Evolutionary conservation across 23 tunicate species (phyloP).

Genomic region (Halocynthia roretzi): DNA sequence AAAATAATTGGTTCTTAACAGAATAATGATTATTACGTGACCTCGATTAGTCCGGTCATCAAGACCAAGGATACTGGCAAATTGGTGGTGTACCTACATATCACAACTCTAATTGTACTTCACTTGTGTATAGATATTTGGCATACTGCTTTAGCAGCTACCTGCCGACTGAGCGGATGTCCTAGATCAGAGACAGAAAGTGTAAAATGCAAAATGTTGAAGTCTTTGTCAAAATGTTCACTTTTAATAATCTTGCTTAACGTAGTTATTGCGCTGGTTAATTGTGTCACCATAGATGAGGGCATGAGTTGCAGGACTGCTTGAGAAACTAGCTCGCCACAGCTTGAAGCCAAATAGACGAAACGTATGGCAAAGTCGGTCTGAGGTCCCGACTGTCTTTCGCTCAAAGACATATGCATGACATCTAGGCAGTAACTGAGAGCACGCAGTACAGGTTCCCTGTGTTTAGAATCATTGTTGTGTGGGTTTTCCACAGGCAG

Average conservation of each 20-base stretch:
- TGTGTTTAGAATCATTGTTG: not conserved
- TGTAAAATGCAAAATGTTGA: constrained; percentile 20
- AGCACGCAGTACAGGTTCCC: constrained; percentile 10
- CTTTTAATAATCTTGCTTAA: constrained; percentile 22
- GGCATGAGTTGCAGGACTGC: constrained; percentile 66
- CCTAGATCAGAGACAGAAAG: constrained; percentile 81
- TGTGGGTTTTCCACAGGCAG: not conserved
- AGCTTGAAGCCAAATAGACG: constrained; percentile 33
- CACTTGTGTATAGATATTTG: constrained; percentile 15
- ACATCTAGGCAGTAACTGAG: constrained; percentile 18
- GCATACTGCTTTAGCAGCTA: constrained; percentile 67
- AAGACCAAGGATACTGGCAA: too few species aligned
- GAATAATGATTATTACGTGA: too few species aligned
- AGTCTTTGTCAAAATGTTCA: constrained; percentile 4
- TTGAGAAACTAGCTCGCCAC: constrained; percentile 59
- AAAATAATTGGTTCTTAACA: too few species aligned
- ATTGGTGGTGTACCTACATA: too few species aligned
- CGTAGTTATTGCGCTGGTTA: constrained; percentile 27
- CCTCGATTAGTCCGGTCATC: too few species aligned
- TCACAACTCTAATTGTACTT: not conserved
- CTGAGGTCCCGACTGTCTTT: constrained; percentile 22
- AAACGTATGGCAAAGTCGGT: constrained; percentile 51
- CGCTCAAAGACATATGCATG: constrained; percentile 3
- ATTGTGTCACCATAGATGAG: constrained; percentile 24
- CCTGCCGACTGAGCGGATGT: constrained; percentile 42